Base-by-base conservation (phyloP, 2,888 invertebrate genomes). In the Terebella lapidaria region DNA sequence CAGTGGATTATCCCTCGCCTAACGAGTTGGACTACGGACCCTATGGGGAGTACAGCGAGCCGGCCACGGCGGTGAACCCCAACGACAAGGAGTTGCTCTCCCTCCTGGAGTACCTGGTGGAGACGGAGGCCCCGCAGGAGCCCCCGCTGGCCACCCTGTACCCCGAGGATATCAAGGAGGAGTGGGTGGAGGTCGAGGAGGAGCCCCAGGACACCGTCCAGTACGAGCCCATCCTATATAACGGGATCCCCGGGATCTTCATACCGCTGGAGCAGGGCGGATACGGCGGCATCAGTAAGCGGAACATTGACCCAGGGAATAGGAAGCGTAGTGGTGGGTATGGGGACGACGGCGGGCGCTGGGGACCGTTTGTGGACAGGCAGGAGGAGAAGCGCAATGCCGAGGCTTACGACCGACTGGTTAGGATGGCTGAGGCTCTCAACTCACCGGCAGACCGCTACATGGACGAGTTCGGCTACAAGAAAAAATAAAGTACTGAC, bases 171-270 rank as follows among this genome's bases (percentile, higher is more conserved):
- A 35, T 15, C n/a, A 3, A 55, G 30, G 30, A 20, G 29, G 20
- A 5, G 4, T 25, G 18, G 30, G 30, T 35, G 20, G 55, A 55
- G 4, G 15, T 30, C 15, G 30, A 55, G 35, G 4, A 5, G 30
- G 30, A 35, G n/a, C 30, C 29, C 30, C 20, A 5, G 24, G 30
- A 55, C 10, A n/a, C 15, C 5, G 27, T 53, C 27, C 10, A 53
- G 20, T 55, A 55, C 55, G 30, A 55, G 35, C 55, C 55, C 30
- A 30, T 55, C 20, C 15, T 55, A 3, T 55, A 55, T 22, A 4
- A 35, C 15, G 55, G 55, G 4, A 35, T 55, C 5, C 55, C 55
- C 22, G 55, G 55, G 4, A 55, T 55, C 4, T 55, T 55, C 22
- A 35, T 55, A n/a, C 55, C 55, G 4, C 5, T 55, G 49, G n/a